Base-by-base conservation (phyloP, 1,140 invertebrate genomes). In the Megalopta genalis region DNA sequence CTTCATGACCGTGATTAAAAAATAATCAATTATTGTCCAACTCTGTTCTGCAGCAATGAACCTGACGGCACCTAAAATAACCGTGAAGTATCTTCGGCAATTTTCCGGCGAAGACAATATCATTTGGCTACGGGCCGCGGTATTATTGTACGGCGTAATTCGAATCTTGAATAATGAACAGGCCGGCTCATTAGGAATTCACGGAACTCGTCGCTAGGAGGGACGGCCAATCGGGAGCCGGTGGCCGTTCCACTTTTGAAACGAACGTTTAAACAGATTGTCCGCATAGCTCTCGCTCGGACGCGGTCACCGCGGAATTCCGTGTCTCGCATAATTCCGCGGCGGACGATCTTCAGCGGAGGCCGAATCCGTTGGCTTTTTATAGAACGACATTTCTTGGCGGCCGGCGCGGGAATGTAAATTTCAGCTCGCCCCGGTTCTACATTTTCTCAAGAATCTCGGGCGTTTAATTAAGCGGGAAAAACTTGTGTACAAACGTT, bases 391-490 rank as follows among this genome's bases (percentile, higher is more conserved):
- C 68, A n/a, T 65, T 66, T 49, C 42, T 64, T 37, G 60, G 76
- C 67, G 76, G 63, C 49, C 70, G 37, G 14, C 25, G n/a, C 14
- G 3, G 37, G 77, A 46, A 73, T 66, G 70, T 66, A 66, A 72
- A 79, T 74, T 79, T 79, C 62, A 59, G 62, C 7, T 52, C 52
- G 63, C 6, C 42, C 70, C 39, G 16, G 23, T 46, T 59, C 18
- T 52, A 16, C 49, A 49, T 32, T 66, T 39, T 37, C 9, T 49
- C 60, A 74, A 79, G 69, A 73, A 73, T 79, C 77, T 79, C 77
- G 63, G 52, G 77, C 69, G 77, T 79, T 79, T 79, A 79, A 79
- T 79, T 79, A 79, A 79, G 39, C 62, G 70, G 2, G 63, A 74
- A 67, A 79, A 79, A 66, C 49, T 79, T 64, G 69, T 37, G 69